Evolutionary conservation across 2,888 invertebrate species (phyloP), one percentile per base, ranked within the genome.

Genomic region (Chironomus riparius): DNA sequence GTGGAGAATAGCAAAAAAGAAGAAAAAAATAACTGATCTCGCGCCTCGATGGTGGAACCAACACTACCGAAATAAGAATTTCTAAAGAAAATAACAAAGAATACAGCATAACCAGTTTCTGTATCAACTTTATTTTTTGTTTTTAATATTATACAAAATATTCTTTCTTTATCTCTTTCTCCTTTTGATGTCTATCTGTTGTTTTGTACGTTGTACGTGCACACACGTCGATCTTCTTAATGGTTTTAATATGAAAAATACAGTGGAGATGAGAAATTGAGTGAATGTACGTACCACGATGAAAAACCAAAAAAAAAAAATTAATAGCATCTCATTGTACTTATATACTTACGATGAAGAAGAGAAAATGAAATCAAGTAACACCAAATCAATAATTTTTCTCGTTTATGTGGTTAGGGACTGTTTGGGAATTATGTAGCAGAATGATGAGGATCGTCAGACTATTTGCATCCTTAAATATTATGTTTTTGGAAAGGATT

Each of bases 11-110:
- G 18, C 18, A 18, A 22, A 68, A 15, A 68, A 68, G 47, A 68
- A 68, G 47, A 38, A 24, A n/a, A n/a, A 68, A 28, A 68, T 68
- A 68, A 68, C 68, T 68, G 68, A 68, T 68, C 68, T 68, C 68
- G 68, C 68, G 68, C 68, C 68, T 68, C 15, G n/a, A 38, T 38
- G 38, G 38, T 28, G 68, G 68, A 68, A 68, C 68, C 38, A 68
- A 68, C 68, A 68, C 68, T 15, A 68, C n/a, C 47, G 68, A 47
- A 68, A 68, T 38, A 38, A 47, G 28, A 68, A 68, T 13, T 65
- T 47, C 22, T 65, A 65, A 65, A 13, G 24, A 68, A 68, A 68
- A 68, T 6, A 38, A 68, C 4, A 38, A 68, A 28, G 28, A 68
- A 47, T 68, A 68, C 38, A 38, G 38, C 38, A 65, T 24, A 68